Base-by-base conservation (phyloP, 2,113 vertebrate species). In the Pungitius pungitius region DNA sequence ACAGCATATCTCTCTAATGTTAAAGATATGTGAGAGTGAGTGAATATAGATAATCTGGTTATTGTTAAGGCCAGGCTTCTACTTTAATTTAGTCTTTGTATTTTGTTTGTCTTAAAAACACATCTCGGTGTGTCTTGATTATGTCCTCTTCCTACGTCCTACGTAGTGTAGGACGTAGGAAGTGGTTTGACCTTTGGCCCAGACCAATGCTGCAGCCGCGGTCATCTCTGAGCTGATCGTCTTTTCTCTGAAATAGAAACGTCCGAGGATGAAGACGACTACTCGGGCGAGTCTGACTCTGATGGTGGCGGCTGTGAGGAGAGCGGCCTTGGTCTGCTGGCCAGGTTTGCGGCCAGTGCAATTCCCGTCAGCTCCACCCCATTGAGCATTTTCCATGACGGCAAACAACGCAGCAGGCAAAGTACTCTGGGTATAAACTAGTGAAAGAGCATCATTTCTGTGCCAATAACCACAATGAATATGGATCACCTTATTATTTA, bases 321-420 rank as follows among this genome's bases (percentile, higher is more conserved):
- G 92, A 99, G 96, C 0, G 97, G 97, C 13, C 86, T 99, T 85
- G 97, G 98, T 51, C 91, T 99, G 45, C 90, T 99, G 82, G 97
- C 98, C 0, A 93, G 96, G 77, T 99, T 98, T 70, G 98, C 97
- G 0, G 97, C 97, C 58, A 97, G 94, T 0, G 97, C 96, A 0
- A 91, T 97, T 85, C 97, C 97, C 9, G 89, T 96, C 0, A 91
- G 93, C 71, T 92, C 95, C 13, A 93, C 93, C 1, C 90, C 96
- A 0, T 73, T 95, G 40, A 96, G 94, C 2, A 91, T 96, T 68
- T 90, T 97, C 73, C 95, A 96, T 62, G 96, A 95, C 0, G 93
- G 94, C 69, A 98, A 98, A 90, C 97, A 95, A 80, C 95, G 95
- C 89, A 96, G 95, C 69, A 86, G 96, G 56, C 96, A 95, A 83